Conservation (phyloP, 2,113 vertebrate species). For the Cebus imitator region DNA sequence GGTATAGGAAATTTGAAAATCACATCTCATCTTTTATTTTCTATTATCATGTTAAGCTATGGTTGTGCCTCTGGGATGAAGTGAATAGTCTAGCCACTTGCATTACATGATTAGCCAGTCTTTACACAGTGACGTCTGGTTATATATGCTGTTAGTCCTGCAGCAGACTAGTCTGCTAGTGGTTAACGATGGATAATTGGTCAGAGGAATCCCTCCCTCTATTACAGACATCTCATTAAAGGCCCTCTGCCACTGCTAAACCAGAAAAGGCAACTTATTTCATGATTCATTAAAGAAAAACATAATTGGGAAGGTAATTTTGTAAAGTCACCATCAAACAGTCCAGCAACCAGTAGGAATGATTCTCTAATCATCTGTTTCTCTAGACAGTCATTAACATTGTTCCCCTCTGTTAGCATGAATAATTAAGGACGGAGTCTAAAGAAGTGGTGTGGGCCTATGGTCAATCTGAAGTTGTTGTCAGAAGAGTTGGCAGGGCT, state of each 20-base stretch:
- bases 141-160: neutral
- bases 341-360: neutral
- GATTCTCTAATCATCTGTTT: neutral
- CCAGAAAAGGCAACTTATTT: constrained; percentile 25
- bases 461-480: neutral
- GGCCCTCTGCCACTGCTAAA: neutral
- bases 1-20: neutral
- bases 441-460: neutral
- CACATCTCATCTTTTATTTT: neutral
- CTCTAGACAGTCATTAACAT: neutral
- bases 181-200: neutral
- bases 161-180: neutral
- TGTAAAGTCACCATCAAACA: neutral
- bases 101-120: neutral
- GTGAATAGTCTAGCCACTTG: constrained; percentile 8
- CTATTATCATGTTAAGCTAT: neutral
- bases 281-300: neutral
- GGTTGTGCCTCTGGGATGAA: neutral
- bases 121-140: neutral
- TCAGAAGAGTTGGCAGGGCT: neutral
- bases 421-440: neutral
- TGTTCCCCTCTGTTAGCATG: neutral
- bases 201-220: neutral
- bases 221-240: neutral
- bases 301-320: constrained; percentile 13